Evolutionary conservation across 92 coral and sea anemone genomes (phyloP).

Genomic region (Palythoa caribaeorum): DNA sequence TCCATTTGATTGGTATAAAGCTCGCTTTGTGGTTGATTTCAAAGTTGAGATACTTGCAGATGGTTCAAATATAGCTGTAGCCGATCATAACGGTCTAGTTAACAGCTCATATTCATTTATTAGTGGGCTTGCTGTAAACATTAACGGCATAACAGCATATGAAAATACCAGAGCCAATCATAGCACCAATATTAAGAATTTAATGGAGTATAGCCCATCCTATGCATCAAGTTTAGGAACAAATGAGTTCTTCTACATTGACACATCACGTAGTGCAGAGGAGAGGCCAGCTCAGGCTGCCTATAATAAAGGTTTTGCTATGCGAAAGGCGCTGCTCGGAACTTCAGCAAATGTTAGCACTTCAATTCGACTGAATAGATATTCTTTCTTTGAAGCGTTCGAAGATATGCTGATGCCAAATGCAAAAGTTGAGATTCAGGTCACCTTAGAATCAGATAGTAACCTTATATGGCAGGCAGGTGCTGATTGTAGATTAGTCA

Average conservation of each 20-base stretch:
- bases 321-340: background rate
- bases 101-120: background rate
- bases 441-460: background rate
- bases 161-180: background rate
- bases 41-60: background rate
- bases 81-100: background rate
- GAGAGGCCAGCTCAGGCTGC: background rate
- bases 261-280: background rate
- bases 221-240: background rate
- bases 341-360: background rate
- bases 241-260: background rate
- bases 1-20: constrained; percentile 47
- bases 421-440: background rate
- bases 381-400: constrained; percentile 30
- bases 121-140: background rate
- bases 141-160: background rate
- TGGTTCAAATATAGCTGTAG: background rate
- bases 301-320: background rate
- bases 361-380: background rate
- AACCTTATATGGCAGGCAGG: constrained; percentile 45
- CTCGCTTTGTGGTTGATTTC: background rate
- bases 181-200: background rate
- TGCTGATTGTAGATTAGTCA: constrained; percentile 29
- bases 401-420: constrained; percentile 28
- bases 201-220: background rate